A percentile compares a stretch with the other conserved stretches of the same genome.
phyloP scores from a whole-genome alignment of 2,888 invertebrate genomes.

The Stictocephala bisonia region DNA sequence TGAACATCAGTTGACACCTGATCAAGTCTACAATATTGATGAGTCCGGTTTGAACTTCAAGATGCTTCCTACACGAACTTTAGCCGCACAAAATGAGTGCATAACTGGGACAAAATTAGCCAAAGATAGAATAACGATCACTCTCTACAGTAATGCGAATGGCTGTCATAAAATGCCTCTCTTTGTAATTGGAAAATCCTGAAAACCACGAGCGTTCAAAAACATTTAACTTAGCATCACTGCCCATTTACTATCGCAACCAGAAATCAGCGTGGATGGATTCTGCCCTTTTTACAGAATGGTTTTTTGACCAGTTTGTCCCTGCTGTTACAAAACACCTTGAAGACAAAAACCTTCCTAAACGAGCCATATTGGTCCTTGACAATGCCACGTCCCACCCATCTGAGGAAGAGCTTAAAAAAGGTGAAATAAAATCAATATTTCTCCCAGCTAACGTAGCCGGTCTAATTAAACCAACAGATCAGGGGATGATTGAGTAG shows the following conservation, averaged over 20 bases:
- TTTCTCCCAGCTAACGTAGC: conserved; percentile 55
- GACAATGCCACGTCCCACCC: conserved; percentile 52
- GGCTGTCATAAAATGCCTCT: conserved; percentile 43
- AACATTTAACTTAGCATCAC: conserved; percentile 41
- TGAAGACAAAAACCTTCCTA: conserved; percentile 45
- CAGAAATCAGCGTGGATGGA: conserved; percentile 51
- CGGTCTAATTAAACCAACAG: conserved; percentile 54
- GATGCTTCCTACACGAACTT: too few species aligned
- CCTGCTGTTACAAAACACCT: too few species aligned
- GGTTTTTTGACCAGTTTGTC: too few species aligned
- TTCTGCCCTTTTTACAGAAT: too few species aligned
- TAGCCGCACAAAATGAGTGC: conserved; percentile 29
- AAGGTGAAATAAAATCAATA: conserved; percentile 9
- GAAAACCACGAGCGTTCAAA: conserved; percentile 47
- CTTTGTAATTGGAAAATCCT: conserved; percentile 46
- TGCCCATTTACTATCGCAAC: conserved; percentile 41
- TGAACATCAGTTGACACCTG: not conserved
- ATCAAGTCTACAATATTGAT: conserved; percentile 13
- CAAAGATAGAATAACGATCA: conserved; percentile 38
- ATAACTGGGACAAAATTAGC: conserved; percentile 14
- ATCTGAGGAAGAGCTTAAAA: not conserved
- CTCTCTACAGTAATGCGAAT: conserved; percentile 36
- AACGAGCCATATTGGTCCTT: conserved; percentile 49
- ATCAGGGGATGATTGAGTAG: conserved; percentile 56
- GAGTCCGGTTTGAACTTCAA: conserved; percentile 24